These are phyloP conservation scores for Sthenelais limicola DNA, from an alignment of 2,888 invertebrate species.

Conservation along the genomic window DNA sequence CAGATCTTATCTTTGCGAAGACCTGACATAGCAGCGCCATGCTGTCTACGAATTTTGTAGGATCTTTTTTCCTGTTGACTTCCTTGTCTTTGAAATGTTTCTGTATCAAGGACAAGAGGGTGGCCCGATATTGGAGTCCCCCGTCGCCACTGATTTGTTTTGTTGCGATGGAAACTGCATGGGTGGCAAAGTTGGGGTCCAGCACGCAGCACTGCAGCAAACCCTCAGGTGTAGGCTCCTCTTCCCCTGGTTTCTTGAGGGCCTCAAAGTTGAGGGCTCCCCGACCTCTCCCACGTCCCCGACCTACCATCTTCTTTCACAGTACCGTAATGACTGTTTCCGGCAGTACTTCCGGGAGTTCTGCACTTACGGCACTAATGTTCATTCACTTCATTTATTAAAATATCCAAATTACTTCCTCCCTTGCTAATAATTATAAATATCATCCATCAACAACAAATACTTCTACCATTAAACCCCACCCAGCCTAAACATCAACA, in stretches of 20 bases:
- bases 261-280: slow-evolving; percentile 19
- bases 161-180: background rate
- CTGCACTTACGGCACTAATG: too few species aligned
- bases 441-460: too few species aligned
- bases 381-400: too few species aligned
- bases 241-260: background rate
- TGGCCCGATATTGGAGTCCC: background rate
- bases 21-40: slow-evolving; percentile 63
- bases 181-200: too few species aligned
- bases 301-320: slow-evolving; percentile 14
- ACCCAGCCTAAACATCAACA: too few species aligned
- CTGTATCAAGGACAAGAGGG: background rate
- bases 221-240: background rate
- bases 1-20: slow-evolving; percentile 58
- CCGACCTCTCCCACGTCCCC: slow-evolving; percentile 35
- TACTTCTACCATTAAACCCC: too few species aligned
- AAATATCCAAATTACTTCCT: too few species aligned
- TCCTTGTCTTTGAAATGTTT: background rate
- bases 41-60: slow-evolving; percentile 57
- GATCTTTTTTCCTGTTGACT: too few species aligned
- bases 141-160: background rate
- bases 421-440: too few species aligned
- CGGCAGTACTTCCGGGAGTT: too few species aligned
- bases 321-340: too few species aligned
- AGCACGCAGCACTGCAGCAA: too few species aligned